phyloP scores from a whole-genome alignment of 2,113 vertebrate genomes.

The Corythornis vintsioides region DNA sequence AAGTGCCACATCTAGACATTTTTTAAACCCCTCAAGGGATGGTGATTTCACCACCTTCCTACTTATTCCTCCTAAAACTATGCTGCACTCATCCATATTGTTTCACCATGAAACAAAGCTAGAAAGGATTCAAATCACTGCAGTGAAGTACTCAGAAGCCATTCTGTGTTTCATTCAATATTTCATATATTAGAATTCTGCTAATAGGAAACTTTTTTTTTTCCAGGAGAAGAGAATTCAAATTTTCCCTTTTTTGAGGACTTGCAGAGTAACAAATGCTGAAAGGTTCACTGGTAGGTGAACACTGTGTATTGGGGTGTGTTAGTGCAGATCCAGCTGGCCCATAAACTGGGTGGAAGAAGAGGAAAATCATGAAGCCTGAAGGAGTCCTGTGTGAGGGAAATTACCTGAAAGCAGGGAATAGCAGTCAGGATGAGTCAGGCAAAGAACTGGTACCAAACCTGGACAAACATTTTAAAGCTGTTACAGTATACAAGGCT shows the following conservation, averaged over 20 bases:
- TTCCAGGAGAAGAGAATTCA: not conserved
- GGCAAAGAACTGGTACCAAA: not conserved
- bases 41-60: not conserved
- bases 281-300: not conserved
- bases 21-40: too few relatives aligned
- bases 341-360: not conserved
- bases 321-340: not conserved
- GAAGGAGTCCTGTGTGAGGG: not conserved
- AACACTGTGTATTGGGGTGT: fast-evolving
- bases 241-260: not conserved
- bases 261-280: not conserved
- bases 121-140: not conserved
- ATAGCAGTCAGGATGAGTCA: not conserved
- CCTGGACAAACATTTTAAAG: not conserved
- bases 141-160: not conserved
- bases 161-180: not conserved
- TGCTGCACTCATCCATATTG: not conserved
- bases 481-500: not conserved
- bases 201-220: not conserved
- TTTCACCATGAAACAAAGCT: not conserved
- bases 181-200: not conserved
- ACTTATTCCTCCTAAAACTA: not conserved
- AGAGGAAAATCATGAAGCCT: not conserved
- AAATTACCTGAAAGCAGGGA: not conserved
- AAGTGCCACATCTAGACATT: too few relatives aligned